Percentiles rank a stretch among this genome's conserved stretches.
These are phyloP conservation scores for Echeneis naucrates DNA, from an alignment of 2,797 vertebrate species.

Conservation along the genomic window DNA sequence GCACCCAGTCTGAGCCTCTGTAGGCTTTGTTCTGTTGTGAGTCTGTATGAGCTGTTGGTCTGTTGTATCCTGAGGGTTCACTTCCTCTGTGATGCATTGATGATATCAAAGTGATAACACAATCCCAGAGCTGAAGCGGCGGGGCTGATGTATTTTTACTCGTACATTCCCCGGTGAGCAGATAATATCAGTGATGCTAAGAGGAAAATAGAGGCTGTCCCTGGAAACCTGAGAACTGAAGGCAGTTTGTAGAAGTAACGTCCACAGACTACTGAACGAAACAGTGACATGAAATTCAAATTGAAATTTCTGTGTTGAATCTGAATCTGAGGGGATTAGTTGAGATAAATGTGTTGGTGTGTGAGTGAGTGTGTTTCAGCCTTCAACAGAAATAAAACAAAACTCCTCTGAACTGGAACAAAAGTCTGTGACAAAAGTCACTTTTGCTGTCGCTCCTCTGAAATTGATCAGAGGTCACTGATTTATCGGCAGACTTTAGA, in stretches of 20 bases:
- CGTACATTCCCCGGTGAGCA: background rate
- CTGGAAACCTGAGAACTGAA: background rate
- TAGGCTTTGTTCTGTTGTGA: too few species aligned
- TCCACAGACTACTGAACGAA: too few species aligned
- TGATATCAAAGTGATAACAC: conserved; percentile 34
- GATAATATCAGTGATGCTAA: conserved; percentile 17
- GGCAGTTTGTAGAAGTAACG: too few species aligned
- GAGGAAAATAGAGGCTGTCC: background rate
- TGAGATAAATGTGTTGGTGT: too few species aligned
- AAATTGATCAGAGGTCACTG: background rate
- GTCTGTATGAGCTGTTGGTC: conserved; percentile 4
- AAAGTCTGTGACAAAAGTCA: background rate
- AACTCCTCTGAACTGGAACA: background rate
- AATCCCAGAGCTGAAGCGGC: conserved; percentile 4
- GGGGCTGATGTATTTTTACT: background rate
- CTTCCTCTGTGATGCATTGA: background rate
- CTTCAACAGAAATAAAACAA: background rate
- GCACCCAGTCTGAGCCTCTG: too few species aligned
- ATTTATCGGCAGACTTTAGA: background rate
- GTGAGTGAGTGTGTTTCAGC: background rate
- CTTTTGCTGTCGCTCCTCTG: too few species aligned
- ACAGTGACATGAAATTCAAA: too few species aligned
- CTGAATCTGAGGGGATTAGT: too few species aligned
- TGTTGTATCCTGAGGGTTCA: conserved; percentile 1
- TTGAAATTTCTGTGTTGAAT: too few species aligned